These are phyloP conservation scores for Plecturocebus donacophilus DNA, from an alignment of 2,113 vertebrate species.

Conservation along the genomic window DNA sequence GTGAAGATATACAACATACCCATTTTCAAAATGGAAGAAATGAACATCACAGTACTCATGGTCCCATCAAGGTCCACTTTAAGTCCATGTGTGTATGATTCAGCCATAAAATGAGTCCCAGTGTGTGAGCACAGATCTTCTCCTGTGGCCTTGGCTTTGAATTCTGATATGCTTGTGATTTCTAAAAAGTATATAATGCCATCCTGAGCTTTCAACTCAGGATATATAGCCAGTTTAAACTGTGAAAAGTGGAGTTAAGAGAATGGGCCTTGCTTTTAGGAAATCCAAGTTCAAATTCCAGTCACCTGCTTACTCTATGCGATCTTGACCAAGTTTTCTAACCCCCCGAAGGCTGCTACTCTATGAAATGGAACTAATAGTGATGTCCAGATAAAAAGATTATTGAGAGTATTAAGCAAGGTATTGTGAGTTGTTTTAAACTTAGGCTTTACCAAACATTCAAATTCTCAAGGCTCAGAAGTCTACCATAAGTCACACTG, in stretches of 20 bases:
- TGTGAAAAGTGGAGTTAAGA: background rate
- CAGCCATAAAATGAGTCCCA: background rate
- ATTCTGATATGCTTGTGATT: background rate
- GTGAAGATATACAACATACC: background rate
- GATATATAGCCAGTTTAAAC: background rate
- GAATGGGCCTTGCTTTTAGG: background rate
- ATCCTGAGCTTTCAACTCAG: background rate
- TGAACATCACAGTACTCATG: background rate
- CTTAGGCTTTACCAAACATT: background rate
- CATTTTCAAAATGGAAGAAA: background rate
- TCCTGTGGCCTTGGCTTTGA: background rate
- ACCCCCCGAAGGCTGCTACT: background rate
- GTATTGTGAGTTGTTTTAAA: background rate
- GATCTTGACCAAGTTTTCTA: background rate
- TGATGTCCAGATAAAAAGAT: background rate
- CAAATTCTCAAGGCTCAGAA: background rate
- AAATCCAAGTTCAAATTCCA: background rate
- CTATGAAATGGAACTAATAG: background rate
- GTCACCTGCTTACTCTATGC: background rate
- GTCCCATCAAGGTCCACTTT: background rate
- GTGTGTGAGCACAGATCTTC: fast-evolving
- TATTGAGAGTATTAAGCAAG: background rate
- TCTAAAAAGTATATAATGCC: background rate
- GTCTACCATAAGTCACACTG: background rate
- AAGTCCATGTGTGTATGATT: background rate